phyloP scores from a whole-genome alignment of 1,140 invertebrate species.

The Pygmarrhopalites habei region DNA sequence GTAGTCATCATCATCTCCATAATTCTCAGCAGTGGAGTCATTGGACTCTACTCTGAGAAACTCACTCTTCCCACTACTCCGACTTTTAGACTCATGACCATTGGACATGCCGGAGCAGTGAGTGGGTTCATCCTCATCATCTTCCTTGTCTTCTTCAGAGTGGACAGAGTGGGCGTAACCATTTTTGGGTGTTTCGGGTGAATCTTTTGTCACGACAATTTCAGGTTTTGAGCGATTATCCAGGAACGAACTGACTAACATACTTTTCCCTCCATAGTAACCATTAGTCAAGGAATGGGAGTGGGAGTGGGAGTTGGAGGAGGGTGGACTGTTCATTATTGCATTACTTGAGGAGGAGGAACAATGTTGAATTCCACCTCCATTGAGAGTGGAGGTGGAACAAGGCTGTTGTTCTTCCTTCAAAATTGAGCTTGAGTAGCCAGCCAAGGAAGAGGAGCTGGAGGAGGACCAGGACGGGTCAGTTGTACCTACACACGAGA shows the following conservation, averaged over 20 bases:
- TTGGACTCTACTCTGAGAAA: conserved; percentile 32
- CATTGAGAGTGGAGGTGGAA: background rate
- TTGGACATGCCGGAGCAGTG: conserved; percentile 7
- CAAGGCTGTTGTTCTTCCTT: conserved; percentile 16
- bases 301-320: background rate
- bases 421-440: conserved; percentile 25
- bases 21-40: conserved; percentile 34
- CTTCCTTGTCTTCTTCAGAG: conserved; percentile 15
- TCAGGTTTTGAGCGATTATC: conserved; percentile 16
- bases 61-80: conserved; percentile 4
- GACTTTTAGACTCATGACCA: conserved; percentile 2
- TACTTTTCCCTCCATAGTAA: background rate
- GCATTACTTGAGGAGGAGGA: conserved; percentile 1
- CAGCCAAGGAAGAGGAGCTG: conserved; percentile 22
- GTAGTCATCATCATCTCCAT: conserved; percentile 36
- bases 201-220: conserved; percentile 33
- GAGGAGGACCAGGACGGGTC: conserved; percentile 38
- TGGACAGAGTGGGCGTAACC: background rate
- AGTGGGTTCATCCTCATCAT: conserved; percentile 22
- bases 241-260: conserved; percentile 12
- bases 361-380: no score
- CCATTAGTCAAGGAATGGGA: conserved; percentile 1
- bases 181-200: conserved; percentile 17
- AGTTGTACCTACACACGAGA: no score
- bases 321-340: no score